Evolutionary conservation across 2,888 invertebrate genomes (phyloP).

Genomic region (Chirona hameri): DNA sequence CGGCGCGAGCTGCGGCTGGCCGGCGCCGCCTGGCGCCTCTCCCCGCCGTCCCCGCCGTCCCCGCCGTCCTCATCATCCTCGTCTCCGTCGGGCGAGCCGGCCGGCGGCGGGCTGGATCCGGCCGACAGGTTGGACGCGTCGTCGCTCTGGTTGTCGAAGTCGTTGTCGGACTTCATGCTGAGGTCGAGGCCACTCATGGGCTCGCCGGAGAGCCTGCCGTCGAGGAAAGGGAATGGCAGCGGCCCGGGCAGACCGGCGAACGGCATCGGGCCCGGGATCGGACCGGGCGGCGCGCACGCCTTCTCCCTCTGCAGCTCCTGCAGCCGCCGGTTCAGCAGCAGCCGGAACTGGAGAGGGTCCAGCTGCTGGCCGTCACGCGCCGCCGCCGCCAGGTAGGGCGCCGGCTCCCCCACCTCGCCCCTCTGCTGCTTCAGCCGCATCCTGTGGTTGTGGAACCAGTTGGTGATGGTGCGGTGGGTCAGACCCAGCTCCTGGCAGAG

Average conservation of each 20-base stretch:
- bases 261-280: constrained; percentile 59
- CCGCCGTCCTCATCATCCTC: not conserved
- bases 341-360: constrained; percentile 86
- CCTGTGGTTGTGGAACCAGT: constrained; percentile 99
- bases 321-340: constrained; percentile 81
- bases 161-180: constrained; percentile 72
- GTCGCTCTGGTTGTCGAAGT: constrained; percentile 53
- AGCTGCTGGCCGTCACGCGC: constrained; percentile 51
- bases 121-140: constrained; percentile 1
- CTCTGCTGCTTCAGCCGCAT: constrained; percentile 84
- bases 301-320: constrained; percentile 77
- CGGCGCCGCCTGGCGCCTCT: constrained; percentile 33
- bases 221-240: constrained; percentile 1
- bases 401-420: constrained; percentile 34
- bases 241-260: constrained; percentile 54
- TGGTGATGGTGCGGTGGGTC: constrained; percentile 93
- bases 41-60: not conserved
- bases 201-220: constrained; percentile 44
- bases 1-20: constrained; percentile 62
- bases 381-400: constrained; percentile 34
- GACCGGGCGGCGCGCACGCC: constrained; percentile 37
- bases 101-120: not conserved
- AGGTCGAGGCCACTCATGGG: constrained; percentile 80
- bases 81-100: not conserved
- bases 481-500: constrained; percentile 85